Conservation (phyloP, 2,113 vertebrate genomes). For the Steatornis caripensis region DNA sequence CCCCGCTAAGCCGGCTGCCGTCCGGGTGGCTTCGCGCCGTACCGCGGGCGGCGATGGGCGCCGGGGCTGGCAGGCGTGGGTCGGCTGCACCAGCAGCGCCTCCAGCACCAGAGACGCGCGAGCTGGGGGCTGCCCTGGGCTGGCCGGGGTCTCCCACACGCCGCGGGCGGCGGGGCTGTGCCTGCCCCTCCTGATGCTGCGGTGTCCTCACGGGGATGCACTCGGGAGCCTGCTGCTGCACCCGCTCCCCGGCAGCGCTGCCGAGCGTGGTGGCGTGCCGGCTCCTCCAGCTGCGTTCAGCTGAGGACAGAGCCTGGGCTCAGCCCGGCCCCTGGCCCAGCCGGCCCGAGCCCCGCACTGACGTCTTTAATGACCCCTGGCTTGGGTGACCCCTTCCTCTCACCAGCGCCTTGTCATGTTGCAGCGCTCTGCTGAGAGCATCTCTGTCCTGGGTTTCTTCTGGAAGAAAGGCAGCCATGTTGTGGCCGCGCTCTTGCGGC, state of each 20-base stretch:
- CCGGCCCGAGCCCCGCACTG: rapidly evolving
- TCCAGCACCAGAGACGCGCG: rapidly evolving
- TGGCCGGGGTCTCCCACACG: rapidly evolving
- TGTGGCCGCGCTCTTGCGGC: rapidly evolving
- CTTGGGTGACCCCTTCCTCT: not conserved
- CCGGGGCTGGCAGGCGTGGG: no score
- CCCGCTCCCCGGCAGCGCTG: rapidly evolving
- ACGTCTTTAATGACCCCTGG: rapidly evolving
- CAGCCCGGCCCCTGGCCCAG: no score
- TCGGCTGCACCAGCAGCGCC: rapidly evolving
- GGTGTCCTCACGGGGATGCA: rapidly evolving
- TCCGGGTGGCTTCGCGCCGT: rapidly evolving
- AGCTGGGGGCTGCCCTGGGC: not conserved
- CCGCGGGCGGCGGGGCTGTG: rapidly evolving
- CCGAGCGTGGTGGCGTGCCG: rapidly evolving
- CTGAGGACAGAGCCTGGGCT: not conserved
- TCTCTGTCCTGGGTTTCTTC: rapidly evolving
- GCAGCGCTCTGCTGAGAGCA: rapidly evolving
- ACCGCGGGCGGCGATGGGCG: rapidly evolving
- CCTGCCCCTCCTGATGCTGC: rapidly evolving
- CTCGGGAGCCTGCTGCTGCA: rapidly evolving
- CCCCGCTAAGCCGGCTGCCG: rapidly evolving
- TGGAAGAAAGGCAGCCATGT: not conserved
- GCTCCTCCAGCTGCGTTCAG: not conserved
- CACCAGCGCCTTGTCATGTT: rapidly evolving